Evolutionary conservation across 1,140 invertebrate species (phyloP), one percentile per base, ranked within the genome.

Genomic region (Zaprionus inermis): DNA sequence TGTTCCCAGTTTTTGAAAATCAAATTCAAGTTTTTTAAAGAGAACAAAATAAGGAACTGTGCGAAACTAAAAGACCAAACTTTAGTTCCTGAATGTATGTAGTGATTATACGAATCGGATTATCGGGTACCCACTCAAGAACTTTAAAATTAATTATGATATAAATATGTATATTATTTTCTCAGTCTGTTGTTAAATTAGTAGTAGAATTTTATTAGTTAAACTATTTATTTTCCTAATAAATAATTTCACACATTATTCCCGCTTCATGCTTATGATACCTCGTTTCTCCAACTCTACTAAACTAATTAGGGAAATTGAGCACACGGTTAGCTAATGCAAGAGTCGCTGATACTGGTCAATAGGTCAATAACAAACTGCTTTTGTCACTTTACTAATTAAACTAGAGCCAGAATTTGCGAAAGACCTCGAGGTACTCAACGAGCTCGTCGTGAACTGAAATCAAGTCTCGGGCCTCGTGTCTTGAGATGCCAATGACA

Each of bases 1-100:
- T 79, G 52, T 60, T 52, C 64, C 83, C 83, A 88, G 76, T 86
- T 67, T 86, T 86, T 73, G 20, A 66, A 75, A 78, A 11, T 49
- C 44, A 18, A 58, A 18, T 16, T 52, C 28, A 51, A 7, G 6
- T 41, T 41, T 16, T 41, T 44, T 16, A 6, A 44, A 16, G 9
- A 16, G 9, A 44, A 1, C 5, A 44, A 1, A 16, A 9, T 10
- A 2, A 44, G n/a, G n/a, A n/a, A 16, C 24, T 28, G 1, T 5
- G 3, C 5, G 24, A 28, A 28, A 28, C 24, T 28, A 28, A 28
- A 28, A 5, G 0, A 28, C 1, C 3, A 0, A 28, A 28, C 24
- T 28, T 28, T 2, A 28, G 24, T 28, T 28, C 3, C 24, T 28
- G 3, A 2, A 28, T 28, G 24, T 4, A 24, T 24, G 22, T 1